phyloP scores from a whole-genome alignment of 2,113 vertebrate genomes.

The Toxostoma redivivum region DNA sequence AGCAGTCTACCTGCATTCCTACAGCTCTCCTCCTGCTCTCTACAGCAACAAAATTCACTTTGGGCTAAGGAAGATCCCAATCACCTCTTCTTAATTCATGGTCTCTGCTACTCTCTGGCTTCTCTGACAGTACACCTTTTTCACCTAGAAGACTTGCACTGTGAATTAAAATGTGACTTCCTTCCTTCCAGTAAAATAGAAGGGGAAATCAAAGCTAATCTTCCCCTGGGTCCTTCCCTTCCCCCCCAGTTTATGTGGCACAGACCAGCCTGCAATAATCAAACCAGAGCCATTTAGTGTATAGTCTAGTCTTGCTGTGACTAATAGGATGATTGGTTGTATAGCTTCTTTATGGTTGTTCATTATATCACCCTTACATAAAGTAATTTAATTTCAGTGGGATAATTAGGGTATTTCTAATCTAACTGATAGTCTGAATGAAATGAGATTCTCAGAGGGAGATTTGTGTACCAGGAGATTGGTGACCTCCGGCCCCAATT shows the following conservation, averaged over 20 bases:
- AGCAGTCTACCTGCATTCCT: neutral
- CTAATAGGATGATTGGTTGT: slow-evolving; percentile 86
- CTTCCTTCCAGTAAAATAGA: neutral
- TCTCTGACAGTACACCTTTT: neutral
- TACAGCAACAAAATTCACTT: neutral
- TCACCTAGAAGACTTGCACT: neutral
- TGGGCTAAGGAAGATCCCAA: neutral
- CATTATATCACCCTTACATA: slow-evolving; percentile 84
- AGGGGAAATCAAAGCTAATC: slow-evolving; percentile 3
- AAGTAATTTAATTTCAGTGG: slow-evolving; percentile 86
- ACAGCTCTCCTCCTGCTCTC: neutral
- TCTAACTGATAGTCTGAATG: slow-evolving; percentile 87
- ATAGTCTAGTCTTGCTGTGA: slow-evolving; percentile 78
- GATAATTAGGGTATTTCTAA: slow-evolving; percentile 87
- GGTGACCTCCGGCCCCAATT: slow-evolving; percentile 79
- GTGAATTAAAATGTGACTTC: neutral
- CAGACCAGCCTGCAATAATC: slow-evolving; percentile 62
- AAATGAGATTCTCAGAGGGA: slow-evolving; percentile 83
- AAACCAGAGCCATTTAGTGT: slow-evolving; percentile 75
- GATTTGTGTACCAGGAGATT: slow-evolving; percentile 78
- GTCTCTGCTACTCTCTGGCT: neutral
- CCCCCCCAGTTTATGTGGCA: slow-evolving; percentile 36
- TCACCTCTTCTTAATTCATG: neutral
- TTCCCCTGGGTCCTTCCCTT: neutral
- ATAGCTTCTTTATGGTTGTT: slow-evolving; percentile 80